Evolutionary conservation across 2,888 invertebrate species (phyloP).

Genomic region (Standfussiana lucernea): DNA sequence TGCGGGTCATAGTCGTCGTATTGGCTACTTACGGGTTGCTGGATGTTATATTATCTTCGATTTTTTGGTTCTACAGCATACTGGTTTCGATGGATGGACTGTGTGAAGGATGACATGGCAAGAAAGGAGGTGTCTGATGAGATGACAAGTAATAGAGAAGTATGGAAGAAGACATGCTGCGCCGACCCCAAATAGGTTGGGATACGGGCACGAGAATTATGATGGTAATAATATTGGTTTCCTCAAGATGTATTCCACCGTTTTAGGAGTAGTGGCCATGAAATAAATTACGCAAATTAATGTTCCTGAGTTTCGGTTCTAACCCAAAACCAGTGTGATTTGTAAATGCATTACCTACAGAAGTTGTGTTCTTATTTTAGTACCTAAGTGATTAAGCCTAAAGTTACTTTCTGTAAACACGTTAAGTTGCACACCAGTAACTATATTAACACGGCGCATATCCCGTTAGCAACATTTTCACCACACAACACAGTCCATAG

Average conservation of each 20-base stretch:
- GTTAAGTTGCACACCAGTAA: constrained; percentile 33
- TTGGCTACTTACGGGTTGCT: neutral
- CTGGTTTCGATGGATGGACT: too few species aligned
- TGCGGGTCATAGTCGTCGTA: neutral
- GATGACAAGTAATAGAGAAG: too few species aligned
- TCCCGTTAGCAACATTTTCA: constrained; percentile 59
- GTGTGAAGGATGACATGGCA: too few species aligned
- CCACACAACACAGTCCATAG: constrained; percentile 57
- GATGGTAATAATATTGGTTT: neutral
- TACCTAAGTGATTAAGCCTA: neutral
- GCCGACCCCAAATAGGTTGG: too few species aligned
- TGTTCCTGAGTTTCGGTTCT: neutral
- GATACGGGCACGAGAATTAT: too few species aligned
- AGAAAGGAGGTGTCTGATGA: too few species aligned
- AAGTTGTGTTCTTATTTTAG: neutral
- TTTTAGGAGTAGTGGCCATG: neutral
- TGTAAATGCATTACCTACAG: neutral
- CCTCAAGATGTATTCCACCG: neutral
- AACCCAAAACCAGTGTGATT: neutral
- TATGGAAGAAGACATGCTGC: too few species aligned
- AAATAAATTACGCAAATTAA: neutral
- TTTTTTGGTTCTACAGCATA: neutral
- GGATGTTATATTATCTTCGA: neutral
- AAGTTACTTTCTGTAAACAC: constrained; percentile 20
- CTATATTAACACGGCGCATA: constrained; percentile 52